Base-by-base conservation (phyloP, 1,140 invertebrate species). In the Drosophila mayri region DNA sequence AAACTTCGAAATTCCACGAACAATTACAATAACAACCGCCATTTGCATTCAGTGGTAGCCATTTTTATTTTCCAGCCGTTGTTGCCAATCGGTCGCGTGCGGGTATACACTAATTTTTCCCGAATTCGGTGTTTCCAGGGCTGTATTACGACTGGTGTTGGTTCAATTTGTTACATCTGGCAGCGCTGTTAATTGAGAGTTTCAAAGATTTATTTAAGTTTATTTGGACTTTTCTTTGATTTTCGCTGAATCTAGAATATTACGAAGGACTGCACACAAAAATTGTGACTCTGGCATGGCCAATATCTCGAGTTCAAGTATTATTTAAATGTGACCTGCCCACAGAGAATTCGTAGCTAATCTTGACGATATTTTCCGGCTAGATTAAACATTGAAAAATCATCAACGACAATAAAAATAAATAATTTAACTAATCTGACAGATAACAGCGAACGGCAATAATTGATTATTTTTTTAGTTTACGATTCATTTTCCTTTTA, bases 1-100 rank as follows among this genome's bases (percentile, higher is more conserved):
- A 88, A 91, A 83, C 87, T 84, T 91, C 79, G 81, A 88, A 92
- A 80, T 92, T 88, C 78, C 82, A 91, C 85, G 81, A 90, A 91
- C 85, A 92, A 92, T 92, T 92, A 92, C 91, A 92, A 92, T 55
- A 55, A 55, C 52, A 55, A 55, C 52, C 52, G 52, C 52, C 52
- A 55, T 55, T 55, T 55, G 81, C 81, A 82, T 85, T 85, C 75
- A 81, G 81, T 88, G 81, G 85, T 90, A 90, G 85, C 85, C 85
- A 88, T 88, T 90, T 88, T 88, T 88, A 90, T 90, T 88, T 88
- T 88, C 85, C 85, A 88, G 86, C 67, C 84, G 82, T 74, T 74
- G 84, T 61, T 90, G 46, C 71, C 84, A 75, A 35, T 61, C 28
- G 58, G 50, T 28, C 18, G 22, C 18, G 9, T 11, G 22, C 32